Percentiles rank a stretch among this genome's conserved stretches.
phyloP scores from a whole-genome alignment of 2,113 vertebrate species.

The Artemisiospiza belli region DNA sequence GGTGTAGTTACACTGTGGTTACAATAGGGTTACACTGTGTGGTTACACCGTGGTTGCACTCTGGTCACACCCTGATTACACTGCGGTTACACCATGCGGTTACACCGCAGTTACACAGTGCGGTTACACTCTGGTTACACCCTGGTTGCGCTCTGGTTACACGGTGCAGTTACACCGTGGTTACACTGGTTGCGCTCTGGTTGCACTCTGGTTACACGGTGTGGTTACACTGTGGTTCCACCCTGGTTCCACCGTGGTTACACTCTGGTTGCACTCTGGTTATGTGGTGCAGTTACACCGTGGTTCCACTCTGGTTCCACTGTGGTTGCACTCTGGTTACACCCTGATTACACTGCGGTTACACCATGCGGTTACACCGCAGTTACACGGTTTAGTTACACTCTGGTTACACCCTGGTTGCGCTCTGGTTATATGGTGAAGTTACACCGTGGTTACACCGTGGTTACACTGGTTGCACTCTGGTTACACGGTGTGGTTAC shows the following conservation, averaged over 20 bases:
- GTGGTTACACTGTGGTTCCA: fast-evolving
- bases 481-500: too few relatives aligned
- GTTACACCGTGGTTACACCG: fast-evolving
- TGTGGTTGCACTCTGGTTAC: too few relatives aligned
- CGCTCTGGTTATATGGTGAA: not conserved
- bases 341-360: too few relatives aligned
- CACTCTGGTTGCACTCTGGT: not conserved
- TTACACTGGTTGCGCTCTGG: not conserved
- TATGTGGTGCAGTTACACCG: not conserved
- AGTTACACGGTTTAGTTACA: not conserved
- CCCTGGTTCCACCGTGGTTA: too few relatives aligned
- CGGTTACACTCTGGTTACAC: not conserved
- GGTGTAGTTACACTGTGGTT: not conserved
- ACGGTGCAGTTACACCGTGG: fast-evolving
- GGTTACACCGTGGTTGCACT: not conserved
- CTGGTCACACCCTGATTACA: not conserved
- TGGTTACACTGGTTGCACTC: too few relatives aligned
- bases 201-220: not conserved
- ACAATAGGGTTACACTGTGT: not conserved
- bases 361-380: too few relatives aligned
- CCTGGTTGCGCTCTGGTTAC: not conserved
- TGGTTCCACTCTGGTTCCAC: not conserved
- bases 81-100: too few relatives aligned
- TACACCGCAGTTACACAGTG: too few relatives aligned
- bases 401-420: fast-evolving